Evolutionary conservation across 2,888 invertebrate species (phyloP), one percentile per base, ranked within the genome.

Genomic region (Ctena decussata): DNA sequence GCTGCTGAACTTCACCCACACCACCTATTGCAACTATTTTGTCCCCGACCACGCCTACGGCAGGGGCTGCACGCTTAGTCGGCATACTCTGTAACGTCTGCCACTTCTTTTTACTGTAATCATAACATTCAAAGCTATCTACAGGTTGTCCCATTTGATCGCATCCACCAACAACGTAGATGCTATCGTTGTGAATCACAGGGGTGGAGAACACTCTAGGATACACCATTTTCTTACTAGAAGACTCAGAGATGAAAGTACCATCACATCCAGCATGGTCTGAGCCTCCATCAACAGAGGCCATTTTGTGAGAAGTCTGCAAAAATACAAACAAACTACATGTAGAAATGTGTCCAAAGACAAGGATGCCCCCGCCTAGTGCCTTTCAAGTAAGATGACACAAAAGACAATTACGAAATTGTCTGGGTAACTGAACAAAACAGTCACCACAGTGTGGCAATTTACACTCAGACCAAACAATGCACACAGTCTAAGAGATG

Each of bases 151-250:
- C 95, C 73, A 87, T 87, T 65, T 94, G 92, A 77, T 95, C 95
- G 90, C 95, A 95, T 35, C 95, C 95, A 8, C 95, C 95, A 12
- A 95, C 84, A 0, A 94, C 92, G 74, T 94, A 95, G 6, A 95
- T 77, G 21, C 89, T 90, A 27, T 92, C 93, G 0, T 92, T 90
- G 76, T 92, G 84, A 8, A 93, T 81, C 8, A 94, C 88, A 8
- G 94, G 91, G 24, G 94, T 91, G 3, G 94, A 91, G 81, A 94
- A 95, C 24, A 95, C 95, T 18, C 95, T 85, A 70, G 94, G 94
- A 60, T 94, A 93, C 37, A 94, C 93, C 95, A 95, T 95, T 74
- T 92, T 86, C 46, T 46, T 46, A 21, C 65, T 65, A 1, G 8
- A 5, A 0, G 65, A 65, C 35, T 65, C 65, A 12, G 65, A 27